Percentiles rank a stretch among this genome's conserved stretches.
These are phyloP conservation scores for Nyctalus aviator DNA, from an alignment of 2,797 vertebrate genomes.

Conservation along the genomic window DNA sequence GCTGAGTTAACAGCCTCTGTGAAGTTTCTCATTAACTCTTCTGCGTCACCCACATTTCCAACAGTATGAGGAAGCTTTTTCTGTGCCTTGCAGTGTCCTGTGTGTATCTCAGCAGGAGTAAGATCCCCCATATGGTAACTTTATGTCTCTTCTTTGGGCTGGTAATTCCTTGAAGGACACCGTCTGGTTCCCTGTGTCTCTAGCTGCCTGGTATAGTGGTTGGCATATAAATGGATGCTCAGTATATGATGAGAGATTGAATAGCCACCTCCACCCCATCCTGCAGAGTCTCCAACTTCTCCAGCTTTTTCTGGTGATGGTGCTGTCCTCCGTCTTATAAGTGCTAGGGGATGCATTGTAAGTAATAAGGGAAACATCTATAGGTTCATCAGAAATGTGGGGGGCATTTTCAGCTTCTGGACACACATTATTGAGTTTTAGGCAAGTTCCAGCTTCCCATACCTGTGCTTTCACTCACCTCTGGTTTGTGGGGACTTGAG, in stretches of 20 bases:
- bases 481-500: neutral
- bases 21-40: neutral
- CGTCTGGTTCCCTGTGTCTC: neutral
- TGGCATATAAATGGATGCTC: neutral
- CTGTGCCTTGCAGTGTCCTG: neutral
- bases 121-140: neutral
- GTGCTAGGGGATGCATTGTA: neutral
- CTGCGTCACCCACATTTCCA: neutral
- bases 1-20: neutral
- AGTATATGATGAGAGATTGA: neutral
- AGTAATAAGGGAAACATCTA: neutral
- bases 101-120: neutral
- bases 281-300: neutral
- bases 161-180: neutral
- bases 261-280: neutral
- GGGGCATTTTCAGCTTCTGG: neutral
- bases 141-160: neutral
- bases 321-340: neutral
- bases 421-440: neutral
- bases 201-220: neutral
- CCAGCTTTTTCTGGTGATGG: neutral
- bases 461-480: neutral
- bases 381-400: neutral
- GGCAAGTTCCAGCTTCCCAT: neutral
- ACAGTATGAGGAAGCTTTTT: too few species aligned